Evolutionary conservation across 2,888 invertebrate genomes (phyloP).

Genomic region (Tiliacea aurago): DNA sequence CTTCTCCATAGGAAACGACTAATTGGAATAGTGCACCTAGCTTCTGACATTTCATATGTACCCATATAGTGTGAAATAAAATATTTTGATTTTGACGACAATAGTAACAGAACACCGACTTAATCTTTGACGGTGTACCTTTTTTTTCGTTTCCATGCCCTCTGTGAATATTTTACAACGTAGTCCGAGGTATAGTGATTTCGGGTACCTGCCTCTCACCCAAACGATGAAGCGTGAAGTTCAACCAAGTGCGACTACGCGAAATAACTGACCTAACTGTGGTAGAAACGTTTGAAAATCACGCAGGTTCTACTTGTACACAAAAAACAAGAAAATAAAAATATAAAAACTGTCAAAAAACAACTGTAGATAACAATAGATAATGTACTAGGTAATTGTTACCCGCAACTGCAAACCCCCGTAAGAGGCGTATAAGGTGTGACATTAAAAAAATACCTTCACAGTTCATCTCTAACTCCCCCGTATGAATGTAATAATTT

Average conservation of each 20-base stretch:
- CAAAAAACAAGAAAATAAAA: constrained; percentile 1
- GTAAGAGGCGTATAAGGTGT: not conserved
- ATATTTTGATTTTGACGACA: too few species aligned
- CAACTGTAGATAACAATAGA: not conserved
- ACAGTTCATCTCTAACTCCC: not conserved
- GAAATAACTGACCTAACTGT: constrained; percentile 50
- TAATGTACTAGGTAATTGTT: too few species aligned
- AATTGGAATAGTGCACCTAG: too few species aligned
- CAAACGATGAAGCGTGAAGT: constrained; percentile 62
- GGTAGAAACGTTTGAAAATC: not conserved
- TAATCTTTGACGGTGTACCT: constrained; percentile 69
- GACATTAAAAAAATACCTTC: not conserved
- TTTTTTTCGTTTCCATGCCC: constrained; percentile 78
- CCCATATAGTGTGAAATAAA: too few species aligned
- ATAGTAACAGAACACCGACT: constrained; percentile 10
- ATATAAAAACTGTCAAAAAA: not conserved
- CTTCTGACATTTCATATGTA: too few species aligned
- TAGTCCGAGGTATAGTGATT: constrained; percentile 78
- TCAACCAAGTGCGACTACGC: constrained; percentile 52
- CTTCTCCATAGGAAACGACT: too few species aligned
- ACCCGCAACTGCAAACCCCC: too few species aligned
- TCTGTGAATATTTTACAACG: constrained; percentile 76
- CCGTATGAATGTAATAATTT: too few species aligned
- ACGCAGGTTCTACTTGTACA: not conserved
- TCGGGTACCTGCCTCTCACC: constrained; percentile 75